Percentiles rank a stretch among this genome's conserved stretches.
phyloP scores from a whole-genome alignment of 1,140 invertebrate genomes.

The Trachymyrmex cornetzi region DNA sequence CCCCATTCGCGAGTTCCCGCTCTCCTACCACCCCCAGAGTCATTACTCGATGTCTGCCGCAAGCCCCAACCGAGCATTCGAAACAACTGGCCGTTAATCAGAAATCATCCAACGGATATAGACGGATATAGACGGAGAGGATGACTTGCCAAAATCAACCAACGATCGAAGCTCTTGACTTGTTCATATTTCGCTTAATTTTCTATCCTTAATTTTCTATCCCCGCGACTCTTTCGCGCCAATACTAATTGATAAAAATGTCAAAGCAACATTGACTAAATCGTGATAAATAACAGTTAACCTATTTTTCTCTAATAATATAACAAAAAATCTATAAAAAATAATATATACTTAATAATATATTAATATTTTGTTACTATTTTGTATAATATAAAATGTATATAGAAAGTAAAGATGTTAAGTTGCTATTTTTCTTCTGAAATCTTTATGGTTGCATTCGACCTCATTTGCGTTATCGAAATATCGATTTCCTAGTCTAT shows the following conservation, averaged over 20 bases:
- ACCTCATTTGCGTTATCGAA: slow-evolving; percentile 42
- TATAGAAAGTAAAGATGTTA: background rate
- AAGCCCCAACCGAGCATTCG: slow-evolving; percentile 82
- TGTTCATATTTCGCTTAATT: slow-evolving; percentile 56
- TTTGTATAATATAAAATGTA: too few relatives aligned
- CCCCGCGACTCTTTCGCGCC: slow-evolving; percentile 9
- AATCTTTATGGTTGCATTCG: slow-evolving; percentile 1
- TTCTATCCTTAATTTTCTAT: slow-evolving; percentile 31
- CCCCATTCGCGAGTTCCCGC: slow-evolving; percentile 78
- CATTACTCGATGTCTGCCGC: slow-evolving; percentile 86
- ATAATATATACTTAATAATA: too few relatives aligned
- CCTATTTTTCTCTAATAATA: background rate
- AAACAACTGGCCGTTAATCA: slow-evolving; percentile 87
- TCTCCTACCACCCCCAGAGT: slow-evolving; percentile 84
- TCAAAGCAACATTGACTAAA: slow-evolving; percentile 22
- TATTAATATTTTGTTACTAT: too few relatives aligned
- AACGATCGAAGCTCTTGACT: slow-evolving; percentile 44
- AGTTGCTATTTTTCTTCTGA: background rate
- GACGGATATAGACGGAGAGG: slow-evolving; percentile 66
- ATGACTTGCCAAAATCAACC: slow-evolving; percentile 72
- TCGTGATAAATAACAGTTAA: background rate
- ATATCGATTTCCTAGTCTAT: slow-evolving; percentile 44
- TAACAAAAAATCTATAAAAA: background rate
- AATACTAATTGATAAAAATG: slow-evolving; percentile 26
- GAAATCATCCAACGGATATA: slow-evolving; percentile 83